A percentile compares a stretch with the other conserved stretches of the same genome.
Conservation (phyloP, 1,140 invertebrate genomes). For the Calliphora vicina region DNA sequence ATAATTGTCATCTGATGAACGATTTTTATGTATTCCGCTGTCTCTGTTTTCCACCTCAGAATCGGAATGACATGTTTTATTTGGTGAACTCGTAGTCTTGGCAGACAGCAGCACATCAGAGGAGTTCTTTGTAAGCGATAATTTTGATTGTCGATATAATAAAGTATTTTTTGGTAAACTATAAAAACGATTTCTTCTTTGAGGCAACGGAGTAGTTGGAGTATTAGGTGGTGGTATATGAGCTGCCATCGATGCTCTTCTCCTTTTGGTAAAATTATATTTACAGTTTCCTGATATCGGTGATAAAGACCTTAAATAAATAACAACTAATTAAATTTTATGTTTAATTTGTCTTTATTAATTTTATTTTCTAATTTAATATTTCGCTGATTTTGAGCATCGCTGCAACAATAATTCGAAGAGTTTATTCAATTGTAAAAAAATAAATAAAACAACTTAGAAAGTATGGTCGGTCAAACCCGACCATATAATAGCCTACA, state of each 20-base stretch:
- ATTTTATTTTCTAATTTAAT: no score
- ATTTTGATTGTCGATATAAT: conserved; percentile 42
- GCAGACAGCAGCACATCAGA: background rate
- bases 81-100: background rate
- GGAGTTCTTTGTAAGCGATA: background rate
- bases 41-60: conserved; percentile 49
- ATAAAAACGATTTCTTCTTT: conserved; percentile 52
- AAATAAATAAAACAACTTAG: no score
- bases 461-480: no score
- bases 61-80: conserved; percentile 52
- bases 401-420: no score
- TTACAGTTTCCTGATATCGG: conserved; percentile 47
- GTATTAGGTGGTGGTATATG: conserved; percentile 44
- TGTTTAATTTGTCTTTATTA: no score
- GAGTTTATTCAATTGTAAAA: no score
- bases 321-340: background rate
- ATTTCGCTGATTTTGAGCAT: no score
- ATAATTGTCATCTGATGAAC: conserved; percentile 27
- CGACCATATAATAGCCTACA: no score
- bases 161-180: conserved; percentile 57
- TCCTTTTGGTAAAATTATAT: conserved; percentile 47
- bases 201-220: conserved; percentile 44
- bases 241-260: conserved; percentile 51
- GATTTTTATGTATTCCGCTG: conserved; percentile 33
- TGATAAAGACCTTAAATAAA: conserved; percentile 40